A percentile compares a stretch with the other conserved stretches of the same genome.
phyloP scores from a whole-genome alignment of 2,113 vertebrate species.

The Notothenia rossii region DNA sequence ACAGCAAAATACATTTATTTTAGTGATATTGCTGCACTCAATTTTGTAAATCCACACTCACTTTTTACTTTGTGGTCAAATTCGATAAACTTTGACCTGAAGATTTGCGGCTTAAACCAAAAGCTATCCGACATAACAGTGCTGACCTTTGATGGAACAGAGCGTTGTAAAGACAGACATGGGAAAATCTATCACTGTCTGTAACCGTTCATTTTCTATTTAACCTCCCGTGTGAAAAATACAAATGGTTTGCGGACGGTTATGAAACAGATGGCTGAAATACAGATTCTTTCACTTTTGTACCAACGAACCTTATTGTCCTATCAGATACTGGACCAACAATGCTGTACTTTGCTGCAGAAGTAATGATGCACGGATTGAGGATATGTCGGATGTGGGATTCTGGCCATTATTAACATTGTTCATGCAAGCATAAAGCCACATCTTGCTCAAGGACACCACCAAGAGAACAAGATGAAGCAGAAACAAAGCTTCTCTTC shows the following conservation, averaged over 20 bases:
- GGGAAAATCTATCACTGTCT: not conserved
- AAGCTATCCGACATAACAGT: too few relatives aligned
- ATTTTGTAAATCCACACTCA: too few relatives aligned
- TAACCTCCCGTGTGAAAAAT: not conserved
- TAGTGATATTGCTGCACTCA: too few relatives aligned
- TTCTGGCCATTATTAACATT: not conserved
- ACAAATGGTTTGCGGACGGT: not conserved
- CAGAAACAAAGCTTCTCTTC: not conserved
- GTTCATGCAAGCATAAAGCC: not conserved
- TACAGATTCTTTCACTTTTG: not conserved
- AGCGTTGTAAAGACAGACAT: too few relatives aligned
- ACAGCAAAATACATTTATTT: too few relatives aligned
- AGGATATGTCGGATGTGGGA: conserved; percentile 8
- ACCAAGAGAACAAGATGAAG: not conserved
- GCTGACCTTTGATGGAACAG: too few relatives aligned
- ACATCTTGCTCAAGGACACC: conserved; percentile 24
- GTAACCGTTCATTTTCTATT: not conserved
- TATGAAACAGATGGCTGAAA: not conserved
- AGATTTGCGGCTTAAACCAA: too few relatives aligned
- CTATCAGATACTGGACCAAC: not conserved
- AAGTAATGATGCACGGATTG: conserved; percentile 31
- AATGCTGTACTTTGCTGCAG: conserved; percentile 20
- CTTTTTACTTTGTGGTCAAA: too few relatives aligned
- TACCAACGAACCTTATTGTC: not conserved
- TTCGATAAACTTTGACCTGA: too few relatives aligned